Percentiles rank a stretch among this genome's conserved stretches.
Conservation (phyloP, 2,113 vertebrate genomes). For the Otocyon megalotis region DNA sequence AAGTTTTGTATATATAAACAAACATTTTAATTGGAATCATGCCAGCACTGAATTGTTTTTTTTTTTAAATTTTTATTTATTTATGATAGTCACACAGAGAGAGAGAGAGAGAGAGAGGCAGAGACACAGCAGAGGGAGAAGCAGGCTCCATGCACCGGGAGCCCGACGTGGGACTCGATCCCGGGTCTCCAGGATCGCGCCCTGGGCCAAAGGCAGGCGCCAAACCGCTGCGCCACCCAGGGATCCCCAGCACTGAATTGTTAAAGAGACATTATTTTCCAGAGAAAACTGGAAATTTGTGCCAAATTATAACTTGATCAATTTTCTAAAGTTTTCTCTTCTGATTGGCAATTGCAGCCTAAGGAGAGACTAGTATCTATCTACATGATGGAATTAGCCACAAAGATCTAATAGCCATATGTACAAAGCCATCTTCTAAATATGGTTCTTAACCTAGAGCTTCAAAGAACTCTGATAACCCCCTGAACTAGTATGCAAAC, state of each 20-base stretch:
- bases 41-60: neutral
- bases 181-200: too few species aligned
- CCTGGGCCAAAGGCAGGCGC: too few species aligned
- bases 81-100: too few species aligned
- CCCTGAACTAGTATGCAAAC: neutral
- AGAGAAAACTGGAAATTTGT: slow-evolving; percentile 9
- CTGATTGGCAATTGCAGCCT: neutral
- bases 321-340: slow-evolving; percentile 41
- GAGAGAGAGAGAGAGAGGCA: too few species aligned
- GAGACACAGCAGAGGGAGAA: too few species aligned
- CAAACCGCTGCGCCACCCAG: too few species aligned
- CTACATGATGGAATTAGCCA: neutral
- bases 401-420: neutral
- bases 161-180: too few species aligned
- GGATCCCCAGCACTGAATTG: neutral
- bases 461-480: neutral
- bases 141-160: too few species aligned
- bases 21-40: slow-evolving; percentile 29
- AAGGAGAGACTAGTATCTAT: neutral
- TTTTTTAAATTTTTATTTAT: too few species aligned
- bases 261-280: slow-evolving; percentile 19
- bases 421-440: neutral
- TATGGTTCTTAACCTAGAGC: neutral
- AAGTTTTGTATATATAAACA: neutral
- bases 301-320: neutral